phyloP scores from a whole-genome alignment of 2,888 invertebrate genomes.

The Melieria crassipennis region DNA sequence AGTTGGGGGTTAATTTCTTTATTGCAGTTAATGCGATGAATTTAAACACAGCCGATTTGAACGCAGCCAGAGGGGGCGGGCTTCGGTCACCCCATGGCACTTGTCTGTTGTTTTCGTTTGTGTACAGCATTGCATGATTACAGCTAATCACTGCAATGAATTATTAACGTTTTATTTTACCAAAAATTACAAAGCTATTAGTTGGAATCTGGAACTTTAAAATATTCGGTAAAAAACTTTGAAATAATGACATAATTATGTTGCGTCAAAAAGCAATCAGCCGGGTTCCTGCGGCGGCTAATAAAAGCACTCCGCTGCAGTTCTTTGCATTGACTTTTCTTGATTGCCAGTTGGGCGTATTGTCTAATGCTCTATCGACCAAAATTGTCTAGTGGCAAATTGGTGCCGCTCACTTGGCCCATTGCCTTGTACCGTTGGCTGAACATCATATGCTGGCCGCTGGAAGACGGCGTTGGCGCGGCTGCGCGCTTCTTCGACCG shows the following conservation, averaged over 20 bases:
- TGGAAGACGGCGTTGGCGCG: constrained; percentile 47
- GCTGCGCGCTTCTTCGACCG: constrained; percentile 42
- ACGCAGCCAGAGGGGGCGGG: no score
- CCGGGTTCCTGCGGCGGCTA: neutral
- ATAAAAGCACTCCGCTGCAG: neutral
- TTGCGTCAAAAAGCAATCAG: neutral
- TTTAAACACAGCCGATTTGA: no score
- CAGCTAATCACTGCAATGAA: no score
- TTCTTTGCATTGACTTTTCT: neutral
- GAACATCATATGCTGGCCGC: constrained; percentile 53
- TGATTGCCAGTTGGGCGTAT: no score
- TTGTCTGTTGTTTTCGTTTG: no score
- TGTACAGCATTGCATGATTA: no score
- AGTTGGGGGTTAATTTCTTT: no score
- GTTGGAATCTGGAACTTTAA: no score
- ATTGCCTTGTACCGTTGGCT: constrained; percentile 46
- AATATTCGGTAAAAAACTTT: neutral
- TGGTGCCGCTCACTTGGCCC: constrained; percentile 48
- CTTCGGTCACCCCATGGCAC: no score
- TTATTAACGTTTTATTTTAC: no score
- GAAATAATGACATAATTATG: neutral
- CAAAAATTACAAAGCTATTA: no score
- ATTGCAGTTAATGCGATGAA: no score
- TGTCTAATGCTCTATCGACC: constrained; percentile 51
- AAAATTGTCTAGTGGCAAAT: constrained; percentile 44